Base-by-base conservation (phyloP, 2,797 vertebrate species). In the Semotilus atromaculatus region DNA sequence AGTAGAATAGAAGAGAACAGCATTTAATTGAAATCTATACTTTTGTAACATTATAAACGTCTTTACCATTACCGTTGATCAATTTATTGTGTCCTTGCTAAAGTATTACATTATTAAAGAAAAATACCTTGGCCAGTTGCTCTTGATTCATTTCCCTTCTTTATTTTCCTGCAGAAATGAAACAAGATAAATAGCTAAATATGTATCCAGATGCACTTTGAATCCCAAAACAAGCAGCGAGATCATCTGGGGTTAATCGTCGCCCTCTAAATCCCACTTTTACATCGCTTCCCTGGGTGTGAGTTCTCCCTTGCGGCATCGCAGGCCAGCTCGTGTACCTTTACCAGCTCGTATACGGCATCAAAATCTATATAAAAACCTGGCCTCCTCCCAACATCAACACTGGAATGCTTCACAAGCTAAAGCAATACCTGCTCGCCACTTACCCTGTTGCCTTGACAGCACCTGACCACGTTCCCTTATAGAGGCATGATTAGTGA, bases 371-470 rank as follows among this genome's bases (percentile, higher is more conserved):
- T 86, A 80, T 81, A 86, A 70, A 66, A 43, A 64, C 78, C 73
- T 71, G 60, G 72, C 67, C 80, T 81, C 70, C 66, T 85, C 36
- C 40, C 71, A 68, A 71, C 55, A 83, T 13, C 66, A 84, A 86
- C 83, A 73, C 58, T 38, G 31, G 85, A 74, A 84, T 85, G 83
- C 82, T 86, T 79, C 85, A 78, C 83, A 88, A 55, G 18, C 80
- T 66, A 81, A 82, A 87, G 80, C 81, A 85, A 83, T 81, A 83
- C 87, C 86, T 88, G 85, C 80, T 62, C 23, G 38, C 31, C 83
- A 75, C 83, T 89, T 88, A 89, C 82, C 83, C 87, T 86, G 85
- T 88, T 89, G 86, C 83, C 80, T 81, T 85, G 88, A 88, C 88
- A 88, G 88, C 88, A 85, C 82, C 83, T 88, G 85, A 85, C 89